These are phyloP conservation scores for Tetramorium alpestre DNA, from an alignment of 1,140 invertebrate genomes.

Conservation along the genomic window DNA sequence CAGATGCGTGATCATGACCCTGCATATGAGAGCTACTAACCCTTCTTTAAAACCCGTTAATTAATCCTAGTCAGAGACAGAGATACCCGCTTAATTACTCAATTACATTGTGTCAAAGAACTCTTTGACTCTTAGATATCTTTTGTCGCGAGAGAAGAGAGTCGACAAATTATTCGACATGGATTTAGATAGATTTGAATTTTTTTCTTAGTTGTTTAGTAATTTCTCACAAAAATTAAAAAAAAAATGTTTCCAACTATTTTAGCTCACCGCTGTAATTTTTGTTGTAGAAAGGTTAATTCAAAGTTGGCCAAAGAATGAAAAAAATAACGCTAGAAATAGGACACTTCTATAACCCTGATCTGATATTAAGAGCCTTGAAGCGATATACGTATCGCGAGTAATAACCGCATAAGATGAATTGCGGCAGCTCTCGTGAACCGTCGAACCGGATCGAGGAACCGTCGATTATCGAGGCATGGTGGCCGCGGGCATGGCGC, in stretches of 20 bases:
- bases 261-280: background rate
- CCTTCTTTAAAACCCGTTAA: background rate
- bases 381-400: background rate
- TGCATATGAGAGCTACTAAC: background rate
- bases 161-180: constrained; percentile 16
- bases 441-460: constrained; percentile 16
- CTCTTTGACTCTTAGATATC: constrained; percentile 15
- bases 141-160: constrained; percentile 1
- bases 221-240: background rate
- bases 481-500: constrained; percentile 22
- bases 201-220: background rate
- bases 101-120: background rate
- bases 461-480: constrained; percentile 36
- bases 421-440: constrained; percentile 6
- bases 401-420: constrained; percentile 20
- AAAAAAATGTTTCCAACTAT: too few relatives aligned
- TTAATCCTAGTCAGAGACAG: background rate
- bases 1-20: background rate
- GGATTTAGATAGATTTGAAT: background rate
- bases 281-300: background rate
- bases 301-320: background rate
- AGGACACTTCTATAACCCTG: background rate
- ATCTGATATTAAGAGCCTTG: background rate
- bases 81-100: background rate
- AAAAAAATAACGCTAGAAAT: constrained; percentile 12